A percentile compares a stretch with the other conserved stretches of the same genome.
These are phyloP conservation scores for Chydorus sphaericus DNA, from an alignment of 2,888 invertebrate genomes.

Conservation along the genomic window DNA sequence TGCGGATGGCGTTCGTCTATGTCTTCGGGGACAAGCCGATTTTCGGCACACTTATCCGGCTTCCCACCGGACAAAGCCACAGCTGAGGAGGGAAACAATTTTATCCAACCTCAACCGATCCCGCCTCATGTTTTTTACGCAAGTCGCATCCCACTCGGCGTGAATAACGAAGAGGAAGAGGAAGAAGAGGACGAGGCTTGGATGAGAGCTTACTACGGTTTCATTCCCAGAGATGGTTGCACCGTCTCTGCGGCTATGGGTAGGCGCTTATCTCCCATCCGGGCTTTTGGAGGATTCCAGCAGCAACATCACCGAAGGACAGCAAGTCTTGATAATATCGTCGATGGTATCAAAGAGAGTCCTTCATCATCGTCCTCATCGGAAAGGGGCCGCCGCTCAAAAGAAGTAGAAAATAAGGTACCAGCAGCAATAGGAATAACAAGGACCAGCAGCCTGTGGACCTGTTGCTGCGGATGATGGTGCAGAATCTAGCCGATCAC, in stretches of 20 bases:
- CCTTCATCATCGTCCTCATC: background rate
- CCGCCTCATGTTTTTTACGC: background rate
- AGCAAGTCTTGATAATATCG: background rate
- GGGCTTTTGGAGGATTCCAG: background rate
- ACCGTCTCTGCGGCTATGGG: background rate
- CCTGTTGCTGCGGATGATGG: too few relatives aligned
- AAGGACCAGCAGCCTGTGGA: too few relatives aligned
- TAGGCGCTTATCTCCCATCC: background rate
- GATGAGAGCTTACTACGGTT: background rate
- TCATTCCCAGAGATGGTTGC: background rate
- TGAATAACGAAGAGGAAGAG: background rate
- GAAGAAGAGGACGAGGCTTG: background rate
- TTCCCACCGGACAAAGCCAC: too few relatives aligned
- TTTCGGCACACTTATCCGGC: too few relatives aligned
- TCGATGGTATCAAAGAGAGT: background rate
- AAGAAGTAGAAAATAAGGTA: too few relatives aligned
- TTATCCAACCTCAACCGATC: background rate
- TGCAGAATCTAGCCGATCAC: too few relatives aligned
- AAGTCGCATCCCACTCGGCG: background rate
- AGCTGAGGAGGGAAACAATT: too few relatives aligned
- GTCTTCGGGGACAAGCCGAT: background rate
- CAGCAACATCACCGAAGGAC: background rate
- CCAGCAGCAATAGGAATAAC: too few relatives aligned
- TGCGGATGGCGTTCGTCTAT: constrained; percentile 2
- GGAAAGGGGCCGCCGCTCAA: too few relatives aligned